phyloP scores from a whole-genome alignment of 1,140 invertebrate genomes.

The Drosophila repletoides region DNA sequence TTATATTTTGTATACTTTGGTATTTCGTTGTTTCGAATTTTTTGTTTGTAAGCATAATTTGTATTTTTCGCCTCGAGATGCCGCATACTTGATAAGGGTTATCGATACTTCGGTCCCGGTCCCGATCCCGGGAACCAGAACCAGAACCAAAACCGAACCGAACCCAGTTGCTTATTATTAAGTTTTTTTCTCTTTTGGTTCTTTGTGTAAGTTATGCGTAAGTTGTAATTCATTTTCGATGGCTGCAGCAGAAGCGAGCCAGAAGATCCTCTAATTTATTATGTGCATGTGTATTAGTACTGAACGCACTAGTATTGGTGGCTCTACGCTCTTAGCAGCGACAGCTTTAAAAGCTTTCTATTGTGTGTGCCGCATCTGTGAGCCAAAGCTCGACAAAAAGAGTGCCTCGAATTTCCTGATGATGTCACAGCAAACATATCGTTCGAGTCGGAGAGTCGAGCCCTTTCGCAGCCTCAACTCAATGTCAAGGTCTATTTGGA shows the following conservation, averaged over 20 bases:
- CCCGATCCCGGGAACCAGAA: too few species aligned
- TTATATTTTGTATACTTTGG: constrained; percentile 5
- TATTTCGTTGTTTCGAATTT: not conserved
- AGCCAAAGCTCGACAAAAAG: not conserved
- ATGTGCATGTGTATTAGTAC: not conserved
- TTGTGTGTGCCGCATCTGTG: not conserved
- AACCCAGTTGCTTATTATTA: constrained; percentile 35
- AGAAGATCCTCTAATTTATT: not conserved
- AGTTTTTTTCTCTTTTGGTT: constrained; percentile 26
- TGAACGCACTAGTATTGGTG: not conserved
- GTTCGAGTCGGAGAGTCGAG: too few species aligned
- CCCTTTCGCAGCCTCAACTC: constrained; percentile 48
- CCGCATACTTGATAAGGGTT: constrained; percentile 67
- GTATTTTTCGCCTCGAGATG: constrained; percentile 56
- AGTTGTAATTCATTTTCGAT: constrained; percentile 47
- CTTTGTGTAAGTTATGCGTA: constrained; percentile 25
- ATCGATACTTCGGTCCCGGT: constrained; percentile 44
- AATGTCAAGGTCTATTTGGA: constrained; percentile 55
- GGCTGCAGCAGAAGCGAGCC: not conserved
- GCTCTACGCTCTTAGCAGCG: not conserved
- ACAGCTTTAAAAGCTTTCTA: not conserved
- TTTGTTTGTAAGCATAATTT: constrained; percentile 64
- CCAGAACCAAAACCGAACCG: constrained; percentile 14
- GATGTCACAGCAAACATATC: constrained; percentile 17
- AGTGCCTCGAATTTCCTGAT: constrained; percentile 17